Evolutionary conservation across 2,888 invertebrate genomes (phyloP).

Genomic region (Trimorus sp.): DNA sequence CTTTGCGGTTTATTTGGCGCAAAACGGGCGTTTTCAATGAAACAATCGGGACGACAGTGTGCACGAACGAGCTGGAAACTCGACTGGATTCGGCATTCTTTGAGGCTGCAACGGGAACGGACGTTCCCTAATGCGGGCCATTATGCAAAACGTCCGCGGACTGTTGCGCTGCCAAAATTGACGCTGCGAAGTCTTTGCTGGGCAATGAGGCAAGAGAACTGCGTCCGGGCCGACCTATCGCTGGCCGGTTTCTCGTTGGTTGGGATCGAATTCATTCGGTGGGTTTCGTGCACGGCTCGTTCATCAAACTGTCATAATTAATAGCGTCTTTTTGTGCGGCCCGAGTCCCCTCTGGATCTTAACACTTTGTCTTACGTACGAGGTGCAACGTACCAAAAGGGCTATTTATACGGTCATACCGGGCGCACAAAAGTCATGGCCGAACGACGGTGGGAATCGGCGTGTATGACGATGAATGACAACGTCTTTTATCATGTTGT

Average conservation of each 20-base stretch:
- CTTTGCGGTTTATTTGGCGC: background rate
- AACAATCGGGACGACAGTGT: no score
- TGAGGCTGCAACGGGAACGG: background rate
- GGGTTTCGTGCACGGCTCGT: conserved; percentile 74
- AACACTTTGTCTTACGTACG: conserved; percentile 74
- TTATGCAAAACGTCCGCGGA: conserved; percentile 14
- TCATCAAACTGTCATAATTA: conserved; percentile 79
- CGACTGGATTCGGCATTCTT: no score
- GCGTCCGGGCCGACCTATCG: conserved; percentile 35
- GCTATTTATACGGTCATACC: conserved; percentile 72
- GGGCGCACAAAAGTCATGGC: conserved; percentile 69
- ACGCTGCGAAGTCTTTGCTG: conserved; percentile 25
- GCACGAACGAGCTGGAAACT: no score
- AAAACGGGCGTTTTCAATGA: no score
- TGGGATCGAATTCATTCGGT: conserved; percentile 75
- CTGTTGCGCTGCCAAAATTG: conserved; percentile 13
- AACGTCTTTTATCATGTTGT: conserved; percentile 40
- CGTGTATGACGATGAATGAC: conserved; percentile 46
- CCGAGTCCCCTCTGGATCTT: conserved; percentile 71
- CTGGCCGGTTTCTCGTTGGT: conserved; percentile 65
- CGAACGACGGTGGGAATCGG: conserved; percentile 67
- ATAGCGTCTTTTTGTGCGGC: conserved; percentile 75
- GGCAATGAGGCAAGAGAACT: conserved; percentile 38
- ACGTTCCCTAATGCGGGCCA: background rate
- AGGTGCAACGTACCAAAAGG: conserved; percentile 72